A percentile compares a stretch with the other conserved stretches of the same genome.
phyloP scores from a whole-genome alignment of 1,140 invertebrate species.

The Cryptotermes secundus region DNA sequence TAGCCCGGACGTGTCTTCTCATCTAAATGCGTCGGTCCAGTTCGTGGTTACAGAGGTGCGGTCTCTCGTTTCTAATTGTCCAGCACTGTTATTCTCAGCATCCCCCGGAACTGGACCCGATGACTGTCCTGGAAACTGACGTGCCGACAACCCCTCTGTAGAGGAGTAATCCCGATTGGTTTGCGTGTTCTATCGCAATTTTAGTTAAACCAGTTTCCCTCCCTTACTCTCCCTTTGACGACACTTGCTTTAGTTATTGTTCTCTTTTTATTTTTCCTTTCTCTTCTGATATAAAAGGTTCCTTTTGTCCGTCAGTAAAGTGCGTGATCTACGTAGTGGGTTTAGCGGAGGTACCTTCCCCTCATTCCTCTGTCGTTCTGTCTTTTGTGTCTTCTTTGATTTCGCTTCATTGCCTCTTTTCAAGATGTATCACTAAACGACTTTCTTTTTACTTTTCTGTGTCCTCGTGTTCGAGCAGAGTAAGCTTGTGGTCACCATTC shows the following conservation, averaged over 20 bases:
- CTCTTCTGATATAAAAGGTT: constrained; percentile 1
- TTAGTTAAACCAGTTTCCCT: neutral
- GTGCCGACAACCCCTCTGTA: neutral
- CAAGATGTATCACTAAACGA: neutral
- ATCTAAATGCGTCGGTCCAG: no score
- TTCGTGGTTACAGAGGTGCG: no score
- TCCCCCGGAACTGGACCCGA: no score
- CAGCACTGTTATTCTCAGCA: no score
- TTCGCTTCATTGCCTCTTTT: constrained; percentile 11
- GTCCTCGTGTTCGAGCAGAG: neutral
- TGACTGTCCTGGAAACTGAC: no score
- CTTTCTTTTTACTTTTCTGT: neutral
- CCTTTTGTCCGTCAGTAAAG: neutral
- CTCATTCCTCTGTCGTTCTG: neutral
- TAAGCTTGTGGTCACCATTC: neutral
- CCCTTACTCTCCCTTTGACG: neutral
- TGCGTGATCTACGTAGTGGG: neutral
- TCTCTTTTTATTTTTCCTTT: neutral
- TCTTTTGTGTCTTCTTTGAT: constrained; percentile 1
- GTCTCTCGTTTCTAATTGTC: no score
- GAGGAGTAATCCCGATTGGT: neutral
- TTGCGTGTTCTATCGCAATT: constrained; percentile 4
- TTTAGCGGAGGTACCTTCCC: neutral
- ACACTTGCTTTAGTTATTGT: constrained; percentile 10
- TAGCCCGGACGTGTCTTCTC: no score